Conservation (phyloP, 2,888 invertebrate species). For the Drosophila nr. perissopoda region DNA sequence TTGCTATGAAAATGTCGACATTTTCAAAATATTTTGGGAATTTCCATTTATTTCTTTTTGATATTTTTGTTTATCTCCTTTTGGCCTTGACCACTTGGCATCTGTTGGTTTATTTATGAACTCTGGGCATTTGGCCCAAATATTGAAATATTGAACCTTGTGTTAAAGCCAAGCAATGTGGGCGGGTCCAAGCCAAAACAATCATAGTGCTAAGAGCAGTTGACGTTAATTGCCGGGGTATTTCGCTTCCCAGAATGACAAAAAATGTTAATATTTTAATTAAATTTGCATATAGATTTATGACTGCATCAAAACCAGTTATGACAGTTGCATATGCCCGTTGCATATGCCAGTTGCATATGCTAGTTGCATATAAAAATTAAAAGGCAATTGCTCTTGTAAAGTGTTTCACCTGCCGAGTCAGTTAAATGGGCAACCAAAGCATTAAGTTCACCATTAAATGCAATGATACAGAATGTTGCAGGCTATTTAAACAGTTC, state of each 20-base stretch:
- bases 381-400: constrained; percentile 18
- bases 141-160: constrained; percentile 30
- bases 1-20: neutral
- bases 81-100: constrained; percentile 3
- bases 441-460: constrained; percentile 42
- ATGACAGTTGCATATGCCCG: constrained; percentile 13
- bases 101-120: constrained; percentile 18
- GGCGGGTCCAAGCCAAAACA: constrained; percentile 27
- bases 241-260: neutral
- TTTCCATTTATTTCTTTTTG: neutral
- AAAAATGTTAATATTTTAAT: constrained; percentile 48
- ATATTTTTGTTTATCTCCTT: neutral
- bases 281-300: constrained; percentile 61
- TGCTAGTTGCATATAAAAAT: constrained; percentile 24
- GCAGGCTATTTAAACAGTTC: constrained; percentile 59
- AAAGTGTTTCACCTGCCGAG: constrained; percentile 7
- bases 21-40: neutral
- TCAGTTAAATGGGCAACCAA: constrained; percentile 1
- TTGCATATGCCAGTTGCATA: constrained; percentile 8
- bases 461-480: constrained; percentile 37
- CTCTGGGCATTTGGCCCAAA: constrained; percentile 23
- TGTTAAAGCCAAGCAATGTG: constrained; percentile 16
- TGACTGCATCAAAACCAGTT: constrained; percentile 34
- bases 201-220: constrained; percentile 41
- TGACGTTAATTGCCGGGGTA: constrained; percentile 22